Evolutionary conservation across 37 sponge, comb jelly and placozoan species (phyloP).

Genomic region (Beroe ovata): DNA sequence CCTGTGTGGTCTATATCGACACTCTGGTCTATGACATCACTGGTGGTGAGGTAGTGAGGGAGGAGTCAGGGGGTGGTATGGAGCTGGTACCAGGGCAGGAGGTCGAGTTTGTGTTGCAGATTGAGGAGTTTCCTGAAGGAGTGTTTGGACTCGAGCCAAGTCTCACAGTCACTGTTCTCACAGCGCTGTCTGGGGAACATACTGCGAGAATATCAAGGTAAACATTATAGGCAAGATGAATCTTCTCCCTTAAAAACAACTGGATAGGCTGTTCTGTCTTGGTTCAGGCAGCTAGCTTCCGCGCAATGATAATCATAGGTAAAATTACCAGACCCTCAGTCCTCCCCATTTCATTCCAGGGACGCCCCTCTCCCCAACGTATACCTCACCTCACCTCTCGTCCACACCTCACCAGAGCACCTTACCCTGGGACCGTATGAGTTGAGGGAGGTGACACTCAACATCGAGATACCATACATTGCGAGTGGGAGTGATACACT

Average conservation of each 20-base stretch:
- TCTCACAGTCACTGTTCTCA: not conserved
- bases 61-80: not conserved
- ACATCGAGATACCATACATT: not conserved
- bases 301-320: no score
- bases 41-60: not conserved
- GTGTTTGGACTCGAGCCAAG: not conserved
- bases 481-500: not conserved
- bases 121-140: constrained; percentile 18
- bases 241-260: no score
- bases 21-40: not conserved
- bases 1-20: not conserved
- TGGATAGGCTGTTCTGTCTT: no score
- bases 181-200: not conserved
- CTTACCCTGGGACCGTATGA: constrained; percentile 2
- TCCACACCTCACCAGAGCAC: not conserved
- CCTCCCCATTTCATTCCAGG: no score
- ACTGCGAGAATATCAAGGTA: not conserved
- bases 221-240: no score
- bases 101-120: not conserved
- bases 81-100: not conserved
- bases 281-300: no score
- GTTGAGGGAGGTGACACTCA: not conserved
- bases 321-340: no score
- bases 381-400: constrained; percentile 2
- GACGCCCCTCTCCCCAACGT: not conserved